Conservation (phyloP, 2,797 vertebrate species). For the Paguma larvata region DNA sequence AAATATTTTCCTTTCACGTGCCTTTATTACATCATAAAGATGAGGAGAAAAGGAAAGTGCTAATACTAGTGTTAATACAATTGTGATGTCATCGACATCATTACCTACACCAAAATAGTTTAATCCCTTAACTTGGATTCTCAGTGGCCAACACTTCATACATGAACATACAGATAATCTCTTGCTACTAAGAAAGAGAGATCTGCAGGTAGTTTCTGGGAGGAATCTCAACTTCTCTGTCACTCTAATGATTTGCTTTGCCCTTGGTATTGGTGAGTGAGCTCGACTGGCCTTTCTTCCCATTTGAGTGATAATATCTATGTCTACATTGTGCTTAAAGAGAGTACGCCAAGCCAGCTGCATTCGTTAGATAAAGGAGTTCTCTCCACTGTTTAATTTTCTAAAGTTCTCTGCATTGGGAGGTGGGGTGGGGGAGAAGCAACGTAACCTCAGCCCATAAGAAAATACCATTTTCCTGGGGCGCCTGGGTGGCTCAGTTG, state of each 20-base stretch:
- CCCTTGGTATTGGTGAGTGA: neutral
- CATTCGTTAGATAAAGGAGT: neutral
- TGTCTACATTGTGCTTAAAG: neutral
- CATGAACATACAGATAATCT: neutral
- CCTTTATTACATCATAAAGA: constrained; percentile 40
- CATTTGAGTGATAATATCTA: neutral
- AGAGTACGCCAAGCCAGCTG: neutral
- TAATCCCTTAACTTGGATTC: neutral
- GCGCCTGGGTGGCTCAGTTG: too few relatives aligned
- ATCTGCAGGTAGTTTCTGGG: neutral
- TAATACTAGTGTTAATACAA: neutral
- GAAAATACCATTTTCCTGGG: neutral
- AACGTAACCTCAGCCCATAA: neutral
- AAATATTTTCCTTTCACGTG: neutral
- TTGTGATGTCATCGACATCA: neutral
- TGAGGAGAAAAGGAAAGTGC: neutral
- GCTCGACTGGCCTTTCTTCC: neutral
- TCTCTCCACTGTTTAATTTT: constrained; percentile 6
- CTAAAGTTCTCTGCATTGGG: neutral
- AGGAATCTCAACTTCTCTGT: neutral
- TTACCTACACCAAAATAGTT: neutral
- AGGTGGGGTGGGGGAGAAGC: neutral
- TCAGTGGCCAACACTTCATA: neutral
- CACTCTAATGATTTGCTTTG: neutral
- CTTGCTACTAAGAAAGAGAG: neutral